Evolutionary conservation across 2,888 invertebrate genomes (phyloP).

Genomic region (Congeria kusceri): DNA sequence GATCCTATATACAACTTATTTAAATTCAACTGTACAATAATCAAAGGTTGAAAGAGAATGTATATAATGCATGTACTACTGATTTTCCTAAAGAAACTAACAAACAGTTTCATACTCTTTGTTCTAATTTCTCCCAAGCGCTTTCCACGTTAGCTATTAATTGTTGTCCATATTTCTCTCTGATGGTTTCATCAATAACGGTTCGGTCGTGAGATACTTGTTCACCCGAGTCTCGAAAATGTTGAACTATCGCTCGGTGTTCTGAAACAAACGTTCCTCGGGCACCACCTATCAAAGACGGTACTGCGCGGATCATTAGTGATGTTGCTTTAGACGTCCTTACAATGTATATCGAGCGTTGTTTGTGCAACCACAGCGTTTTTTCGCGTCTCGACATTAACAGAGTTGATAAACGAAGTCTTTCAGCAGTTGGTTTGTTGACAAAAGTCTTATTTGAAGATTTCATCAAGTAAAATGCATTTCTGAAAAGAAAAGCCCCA

Average conservation of each 20-base stretch:
- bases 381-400: constrained; percentile 67
- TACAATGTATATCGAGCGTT: constrained; percentile 75
- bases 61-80: no score
- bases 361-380: constrained; percentile 47
- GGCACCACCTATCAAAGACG: constrained; percentile 24
- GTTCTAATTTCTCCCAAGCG: no score
- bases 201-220: constrained; percentile 21
- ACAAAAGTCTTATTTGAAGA: constrained; percentile 59
- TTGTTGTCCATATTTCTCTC: constrained; percentile 51
- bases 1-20: no score
- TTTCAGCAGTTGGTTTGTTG: constrained; percentile 52
- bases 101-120: no score
- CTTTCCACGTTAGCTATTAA: no score
- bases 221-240: constrained; percentile 74
- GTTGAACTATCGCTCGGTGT: constrained; percentile 68
- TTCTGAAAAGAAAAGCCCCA: constrained; percentile 62
- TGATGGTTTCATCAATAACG: constrained; percentile 48
- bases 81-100: no score
- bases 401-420: constrained; percentile 70
- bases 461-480: constrained; percentile 76
- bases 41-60: no score
- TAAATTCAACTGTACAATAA: no score
- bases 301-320: constrained; percentile 75
- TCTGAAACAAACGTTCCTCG: constrained; percentile 21
- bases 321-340: constrained; percentile 62